These are phyloP conservation scores for Periophthalmus modestus DNA, from an alignment of 2,113 vertebrate genomes.

Conservation along the genomic window DNA sequence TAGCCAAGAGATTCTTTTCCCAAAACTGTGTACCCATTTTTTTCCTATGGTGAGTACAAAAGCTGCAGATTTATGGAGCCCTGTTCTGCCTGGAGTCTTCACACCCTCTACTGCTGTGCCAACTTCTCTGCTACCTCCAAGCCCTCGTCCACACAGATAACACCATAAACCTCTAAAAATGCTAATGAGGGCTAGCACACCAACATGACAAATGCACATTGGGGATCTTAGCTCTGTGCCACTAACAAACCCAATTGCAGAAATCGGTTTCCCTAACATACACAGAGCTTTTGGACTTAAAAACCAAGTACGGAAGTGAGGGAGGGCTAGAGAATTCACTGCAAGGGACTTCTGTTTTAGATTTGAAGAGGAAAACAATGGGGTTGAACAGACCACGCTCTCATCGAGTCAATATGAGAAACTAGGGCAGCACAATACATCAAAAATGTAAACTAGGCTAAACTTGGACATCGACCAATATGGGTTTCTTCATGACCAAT, in stretches of 20 bases:
- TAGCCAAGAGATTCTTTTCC: not conserved
- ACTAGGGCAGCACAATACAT: constrained; percentile 10
- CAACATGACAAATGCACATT: not conserved
- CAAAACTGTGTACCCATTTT: constrained; percentile 9
- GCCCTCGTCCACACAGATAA: constrained; percentile 10
- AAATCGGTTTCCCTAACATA: not conserved
- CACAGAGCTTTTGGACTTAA: not conserved
- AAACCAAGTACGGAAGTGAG: not conserved
- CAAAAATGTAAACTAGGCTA: not conserved
- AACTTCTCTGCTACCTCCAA: not conserved
- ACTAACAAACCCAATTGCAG: not conserved
- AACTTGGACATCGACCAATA: too few species aligned
- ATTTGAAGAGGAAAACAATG: constrained; percentile 4
- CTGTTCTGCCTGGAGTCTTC: constrained; percentile 4
- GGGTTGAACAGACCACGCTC: constrained; percentile 5
- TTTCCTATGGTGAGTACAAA: constrained; percentile 14
- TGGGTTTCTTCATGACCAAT: too few species aligned
- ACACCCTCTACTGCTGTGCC: constrained; percentile 17
- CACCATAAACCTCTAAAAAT: not conserved
- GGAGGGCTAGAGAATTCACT: not conserved
- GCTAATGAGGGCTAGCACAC: not conserved
- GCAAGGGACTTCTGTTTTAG: not conserved
- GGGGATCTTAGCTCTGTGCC: not conserved
- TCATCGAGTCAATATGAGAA: constrained; percentile 4
- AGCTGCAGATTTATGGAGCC: constrained; percentile 22